Evolutionary conservation across 2,888 invertebrate genomes (phyloP).

Genomic region (Ophion costatus): DNA sequence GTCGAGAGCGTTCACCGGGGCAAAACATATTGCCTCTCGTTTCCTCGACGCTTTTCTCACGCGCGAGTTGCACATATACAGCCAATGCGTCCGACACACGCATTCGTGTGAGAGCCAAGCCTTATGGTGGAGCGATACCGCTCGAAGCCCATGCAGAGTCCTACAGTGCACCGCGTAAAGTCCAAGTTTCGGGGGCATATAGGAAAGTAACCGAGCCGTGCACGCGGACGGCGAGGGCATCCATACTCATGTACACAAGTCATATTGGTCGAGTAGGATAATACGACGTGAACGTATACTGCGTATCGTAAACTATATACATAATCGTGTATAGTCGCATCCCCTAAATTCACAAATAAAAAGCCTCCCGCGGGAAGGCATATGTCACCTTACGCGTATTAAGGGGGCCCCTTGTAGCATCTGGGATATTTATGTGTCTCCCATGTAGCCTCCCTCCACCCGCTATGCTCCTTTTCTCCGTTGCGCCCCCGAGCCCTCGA

Average conservation of each 20-base stretch:
- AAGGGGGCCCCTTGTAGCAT: constrained; percentile 60
- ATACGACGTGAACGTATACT: background rate
- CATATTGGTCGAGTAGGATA: background rate
- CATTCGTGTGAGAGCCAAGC: background rate
- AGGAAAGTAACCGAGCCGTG: constrained; percentile 3
- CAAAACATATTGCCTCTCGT: constrained; percentile 65
- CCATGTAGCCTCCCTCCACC: constrained; percentile 31
- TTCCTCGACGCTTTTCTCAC: constrained; percentile 62
- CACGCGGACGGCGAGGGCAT: background rate
- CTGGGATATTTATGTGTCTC: constrained; percentile 65
- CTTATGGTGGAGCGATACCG: background rate
- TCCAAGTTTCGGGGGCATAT: background rate
- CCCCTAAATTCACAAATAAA: constrained; percentile 66
- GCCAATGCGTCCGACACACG: constrained; percentile 6
- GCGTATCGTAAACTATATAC: background rate
- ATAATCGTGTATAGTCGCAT: constrained; percentile 58
- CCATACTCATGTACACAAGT: background rate
- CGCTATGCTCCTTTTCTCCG: constrained; percentile 6
- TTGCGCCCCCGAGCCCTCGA: constrained; percentile 40
- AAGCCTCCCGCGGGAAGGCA: constrained; percentile 61
- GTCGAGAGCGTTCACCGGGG: constrained; percentile 37
- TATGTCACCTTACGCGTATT: constrained; percentile 68
- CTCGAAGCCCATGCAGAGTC: background rate
- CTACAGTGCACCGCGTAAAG: background rate
- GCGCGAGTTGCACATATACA: constrained; percentile 21